A percentile compares a stretch with the other conserved stretches of the same genome.
Evolutionary conservation across 2,113 vertebrate species (phyloP).

Genomic region (Phrynocephalus versicolor): DNA sequence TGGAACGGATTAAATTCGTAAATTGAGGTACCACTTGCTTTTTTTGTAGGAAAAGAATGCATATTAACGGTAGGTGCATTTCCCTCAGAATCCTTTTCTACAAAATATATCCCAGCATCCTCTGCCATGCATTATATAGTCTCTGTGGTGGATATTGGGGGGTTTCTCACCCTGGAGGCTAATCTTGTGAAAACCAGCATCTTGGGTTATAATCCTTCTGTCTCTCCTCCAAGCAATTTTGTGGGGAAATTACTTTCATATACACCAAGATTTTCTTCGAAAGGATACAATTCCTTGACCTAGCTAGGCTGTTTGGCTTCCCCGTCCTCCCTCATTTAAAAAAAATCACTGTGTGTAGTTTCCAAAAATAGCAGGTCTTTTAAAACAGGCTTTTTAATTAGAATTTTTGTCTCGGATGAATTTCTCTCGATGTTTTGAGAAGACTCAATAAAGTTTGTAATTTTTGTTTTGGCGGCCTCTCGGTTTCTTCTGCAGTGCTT

Average conservation of each 20-base stretch:
- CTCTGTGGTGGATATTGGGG: neutral
- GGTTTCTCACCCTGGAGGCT: neutral
- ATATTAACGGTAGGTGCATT: too few species aligned
- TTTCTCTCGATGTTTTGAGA: neutral
- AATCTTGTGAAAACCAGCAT: neutral
- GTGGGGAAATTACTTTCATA: neutral
- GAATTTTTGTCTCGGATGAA: neutral
- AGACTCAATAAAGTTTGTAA: slow-evolving; percentile 22
- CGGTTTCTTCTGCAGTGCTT: neutral
- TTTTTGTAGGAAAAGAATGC: neutral
- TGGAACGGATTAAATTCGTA: too few species aligned
- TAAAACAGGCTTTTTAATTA: neutral
- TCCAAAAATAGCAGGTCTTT: neutral
- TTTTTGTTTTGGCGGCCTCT: neutral
- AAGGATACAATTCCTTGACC: neutral
- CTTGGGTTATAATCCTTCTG: neutral
- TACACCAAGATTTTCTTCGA: neutral
- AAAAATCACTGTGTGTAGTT: neutral
- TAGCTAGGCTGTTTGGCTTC: too few species aligned
- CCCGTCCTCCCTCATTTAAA: too few species aligned
- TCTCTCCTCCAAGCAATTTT: too few species aligned
- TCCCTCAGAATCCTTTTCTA: neutral
- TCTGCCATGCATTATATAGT: neutral
- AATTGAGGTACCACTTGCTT: too few species aligned
- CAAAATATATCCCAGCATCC: neutral